phyloP scores from a whole-genome alignment of 2,113 vertebrate species.

The Periophthalmus modestus region DNA sequence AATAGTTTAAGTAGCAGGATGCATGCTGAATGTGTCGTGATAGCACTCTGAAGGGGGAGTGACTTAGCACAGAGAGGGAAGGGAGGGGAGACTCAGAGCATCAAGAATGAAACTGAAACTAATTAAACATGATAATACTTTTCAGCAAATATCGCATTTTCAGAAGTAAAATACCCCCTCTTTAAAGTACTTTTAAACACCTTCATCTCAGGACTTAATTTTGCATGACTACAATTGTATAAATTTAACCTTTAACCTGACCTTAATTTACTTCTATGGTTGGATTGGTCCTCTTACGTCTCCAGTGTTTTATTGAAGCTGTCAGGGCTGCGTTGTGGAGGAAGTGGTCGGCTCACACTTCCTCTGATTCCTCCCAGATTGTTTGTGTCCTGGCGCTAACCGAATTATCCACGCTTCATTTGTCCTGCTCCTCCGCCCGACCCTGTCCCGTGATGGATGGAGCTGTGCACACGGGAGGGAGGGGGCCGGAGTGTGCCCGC shows the following conservation, averaged over 20 bases:
- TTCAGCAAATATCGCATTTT: too few relatives aligned
- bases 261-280: neutral
- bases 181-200: neutral
- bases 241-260: neutral
- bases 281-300: neutral
- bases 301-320: neutral
- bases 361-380: slow-evolving; percentile 75
- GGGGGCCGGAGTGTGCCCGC: slow-evolving; percentile 64
- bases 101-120: too few relatives aligned
- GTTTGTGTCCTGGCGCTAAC: slow-evolving; percentile 74
- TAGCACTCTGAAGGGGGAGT: too few relatives aligned
- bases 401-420: slow-evolving; percentile 79
- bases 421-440: slow-evolving; percentile 72
- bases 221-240: too few relatives aligned
- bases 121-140: too few relatives aligned
- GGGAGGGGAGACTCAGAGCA: too few relatives aligned
- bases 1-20: too few relatives aligned
- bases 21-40: too few relatives aligned
- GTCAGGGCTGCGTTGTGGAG: slow-evolving; percentile 54
- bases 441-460: slow-evolving; percentile 70
- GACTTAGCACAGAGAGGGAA: too few relatives aligned
- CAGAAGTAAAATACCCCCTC: too few relatives aligned
- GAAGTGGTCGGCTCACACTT: slow-evolving; percentile 59
- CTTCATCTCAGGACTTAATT: neutral
- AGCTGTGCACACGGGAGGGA: slow-evolving; percentile 58